Percentiles rank a stretch among this genome's conserved stretches.
Evolutionary conservation across 2,113 vertebrate species (phyloP).

Genomic region (Engystomops pustulosus): DNA sequence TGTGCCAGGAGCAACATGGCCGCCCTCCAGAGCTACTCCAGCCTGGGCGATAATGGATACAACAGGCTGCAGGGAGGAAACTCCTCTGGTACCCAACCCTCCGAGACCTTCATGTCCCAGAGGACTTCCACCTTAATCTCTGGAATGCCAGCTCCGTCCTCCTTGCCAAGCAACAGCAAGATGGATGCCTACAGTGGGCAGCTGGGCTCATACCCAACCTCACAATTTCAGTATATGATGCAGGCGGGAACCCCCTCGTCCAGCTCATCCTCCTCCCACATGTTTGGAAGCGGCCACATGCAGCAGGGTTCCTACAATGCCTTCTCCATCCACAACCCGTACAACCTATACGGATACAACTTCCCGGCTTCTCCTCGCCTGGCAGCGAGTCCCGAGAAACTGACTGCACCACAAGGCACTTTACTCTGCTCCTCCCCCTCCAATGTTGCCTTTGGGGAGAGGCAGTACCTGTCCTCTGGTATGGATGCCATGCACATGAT

Average conservation of each 20-base stretch:
- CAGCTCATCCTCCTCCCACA: constrained; percentile 87
- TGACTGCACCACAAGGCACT: constrained; percentile 87
- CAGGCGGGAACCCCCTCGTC: constrained; percentile 86
- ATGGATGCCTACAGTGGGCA: constrained; percentile 94
- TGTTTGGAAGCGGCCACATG: constrained; percentile 89
- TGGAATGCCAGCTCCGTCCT: constrained; percentile 86
- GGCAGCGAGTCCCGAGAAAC: constrained; percentile 93
- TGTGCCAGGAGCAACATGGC: constrained; percentile 98
- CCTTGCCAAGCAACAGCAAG: constrained; percentile 84
- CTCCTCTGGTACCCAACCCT: constrained; percentile 78
- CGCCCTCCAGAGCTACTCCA: constrained; percentile 91
- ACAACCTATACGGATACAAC: constrained; percentile 98
- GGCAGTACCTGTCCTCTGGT: constrained; percentile 92
- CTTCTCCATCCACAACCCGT: constrained; percentile 97
- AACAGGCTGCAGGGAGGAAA: constrained; percentile 88
- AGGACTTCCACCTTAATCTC: constrained; percentile 97
- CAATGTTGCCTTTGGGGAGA: constrained; percentile 88
- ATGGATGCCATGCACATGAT: constrained; percentile 98
- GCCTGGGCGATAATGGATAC: constrained; percentile 88
- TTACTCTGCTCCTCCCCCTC: constrained; percentile 93
- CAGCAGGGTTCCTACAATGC: constrained; percentile 98
- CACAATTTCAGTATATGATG: constrained; percentile 98
- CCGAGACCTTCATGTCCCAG: constrained; percentile 95
- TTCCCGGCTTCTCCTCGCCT: constrained; percentile 93
- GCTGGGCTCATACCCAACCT: constrained; percentile 89